Evolutionary conservation across 2,113 vertebrate species (phyloP).

Genomic region (Falco punctatus): DNA sequence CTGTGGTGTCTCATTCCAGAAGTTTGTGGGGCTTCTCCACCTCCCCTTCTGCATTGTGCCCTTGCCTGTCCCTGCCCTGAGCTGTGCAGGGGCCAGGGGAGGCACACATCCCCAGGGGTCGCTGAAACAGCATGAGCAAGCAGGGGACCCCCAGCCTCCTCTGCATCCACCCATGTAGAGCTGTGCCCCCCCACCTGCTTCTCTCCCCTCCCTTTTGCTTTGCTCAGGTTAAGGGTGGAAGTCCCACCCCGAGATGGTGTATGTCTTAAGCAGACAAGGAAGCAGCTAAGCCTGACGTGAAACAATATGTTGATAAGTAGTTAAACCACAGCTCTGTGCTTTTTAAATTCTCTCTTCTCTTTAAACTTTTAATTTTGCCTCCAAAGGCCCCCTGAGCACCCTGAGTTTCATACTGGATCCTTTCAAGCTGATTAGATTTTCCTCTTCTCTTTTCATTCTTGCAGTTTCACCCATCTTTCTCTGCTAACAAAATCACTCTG

Average conservation of each 20-base stretch:
- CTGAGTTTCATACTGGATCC: background rate
- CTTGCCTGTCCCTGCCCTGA: background rate
- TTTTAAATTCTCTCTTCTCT: background rate
- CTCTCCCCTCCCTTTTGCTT: background rate
- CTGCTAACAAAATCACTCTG: background rate
- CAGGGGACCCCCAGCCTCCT: background rate
- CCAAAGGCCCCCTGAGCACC: background rate
- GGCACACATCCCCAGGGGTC: background rate
- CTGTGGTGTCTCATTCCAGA: fast-evolving
- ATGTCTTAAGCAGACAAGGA: background rate
- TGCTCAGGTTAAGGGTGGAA: background rate
- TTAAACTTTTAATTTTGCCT: background rate
- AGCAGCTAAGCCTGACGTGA: background rate
- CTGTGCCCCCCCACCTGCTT: background rate
- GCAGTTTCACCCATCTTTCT: background rate
- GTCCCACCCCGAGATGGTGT: background rate
- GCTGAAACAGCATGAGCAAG: fast-evolving
- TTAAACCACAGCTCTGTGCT: background rate
- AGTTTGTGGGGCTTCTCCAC: fast-evolving
- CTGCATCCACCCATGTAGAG: background rate
- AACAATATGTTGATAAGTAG: background rate
- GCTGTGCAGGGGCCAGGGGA: fast-evolving
- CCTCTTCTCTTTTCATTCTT: background rate
- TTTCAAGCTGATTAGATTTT: background rate
- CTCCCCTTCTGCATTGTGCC: background rate